A percentile compares a stretch with the other conserved stretches of the same genome.
These are phyloP conservation scores for Platyura marginata DNA, from an alignment of 1,140 invertebrate genomes.

Conservation along the genomic window DNA sequence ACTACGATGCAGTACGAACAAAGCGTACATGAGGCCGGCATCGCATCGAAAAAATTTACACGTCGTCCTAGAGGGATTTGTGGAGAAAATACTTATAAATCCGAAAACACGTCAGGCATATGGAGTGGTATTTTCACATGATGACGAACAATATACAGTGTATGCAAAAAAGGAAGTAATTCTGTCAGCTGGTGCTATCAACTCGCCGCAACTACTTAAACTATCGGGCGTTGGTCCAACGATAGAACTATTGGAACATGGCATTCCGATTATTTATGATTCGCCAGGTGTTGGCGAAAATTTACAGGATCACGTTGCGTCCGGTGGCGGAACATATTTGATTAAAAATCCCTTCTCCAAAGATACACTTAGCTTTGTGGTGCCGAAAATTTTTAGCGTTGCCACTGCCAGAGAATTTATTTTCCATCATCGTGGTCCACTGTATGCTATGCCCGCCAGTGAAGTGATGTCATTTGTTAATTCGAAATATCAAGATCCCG, in stretches of 20 bases:
- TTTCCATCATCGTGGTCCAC: conserved; percentile 30
- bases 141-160: conserved; percentile 25
- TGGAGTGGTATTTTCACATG: conserved; percentile 41
- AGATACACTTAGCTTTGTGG: conserved; percentile 34
- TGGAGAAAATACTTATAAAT: conserved; percentile 42
- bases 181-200: conserved; percentile 47
- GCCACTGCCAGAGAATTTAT: conserved; percentile 34
- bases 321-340: conserved; percentile 37
- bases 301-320: conserved; percentile 57
- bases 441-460: conserved; percentile 45
- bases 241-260: conserved; percentile 27
- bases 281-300: conserved; percentile 62
- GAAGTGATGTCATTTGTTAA: conserved; percentile 62
- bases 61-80: conserved; percentile 41
- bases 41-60: conserved; percentile 53
- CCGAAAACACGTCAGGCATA: conserved; percentile 30
- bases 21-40: conserved; percentile 57
- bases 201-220: conserved; percentile 65
- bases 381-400: conserved; percentile 32
- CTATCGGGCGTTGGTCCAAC: conserved; percentile 54
- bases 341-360: conserved; percentile 26
- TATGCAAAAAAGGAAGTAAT: conserved; percentile 46
- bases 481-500: conserved; percentile 43
- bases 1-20: conserved; percentile 60
- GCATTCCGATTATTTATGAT: conserved; percentile 30